Evolutionary conservation across 2,888 invertebrate species (phyloP), one percentile per base, ranked within the genome.

Genomic region (Ennomos erosarius): DNA sequence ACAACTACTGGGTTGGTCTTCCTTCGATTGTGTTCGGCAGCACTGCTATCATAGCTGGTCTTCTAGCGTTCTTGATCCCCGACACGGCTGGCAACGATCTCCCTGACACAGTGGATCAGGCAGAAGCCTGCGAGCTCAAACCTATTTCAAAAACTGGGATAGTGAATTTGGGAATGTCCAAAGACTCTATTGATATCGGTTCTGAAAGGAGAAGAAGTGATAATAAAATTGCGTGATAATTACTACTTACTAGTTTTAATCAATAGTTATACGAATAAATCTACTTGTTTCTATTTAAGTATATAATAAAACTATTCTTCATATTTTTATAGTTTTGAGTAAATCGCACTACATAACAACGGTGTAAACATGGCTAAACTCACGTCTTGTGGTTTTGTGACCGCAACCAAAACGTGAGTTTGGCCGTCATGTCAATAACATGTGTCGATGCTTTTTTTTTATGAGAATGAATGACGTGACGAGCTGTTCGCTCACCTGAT

Each of bases 71-170:
- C 55, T 38, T 86, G 1, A 82, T 87, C 1, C 87, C 87, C 0
- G 87, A 88, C 39, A 80, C 85, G 0, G 75, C 84, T 0, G 76
- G 84, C 39, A 78, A 81, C 36, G 69, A 82, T 0, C 64, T 89
- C 10, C 89, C 88, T 0, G 88, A 89, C 46, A 89, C 87, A 0
- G 82, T 88, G 0, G 70, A 69, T n/a, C 79, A 89, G 64, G 90
- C 89, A 0, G 89, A 88, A 59, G 79, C 76, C 3, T 55, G 87
- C 1, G 88, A 88, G 3, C 63, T 63, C 40, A 69, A 74, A 51
- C 55, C 26, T 6, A 6, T 26, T 5, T 6, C 12, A 10, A 47
- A 37, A 47, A 52, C 50, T 0, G 58, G 57, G 2, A 56, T 67
- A 12, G 67, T 59, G 35, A 67, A 68, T 11, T 47, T 54, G 10